Evolutionary conservation across 2,113 vertebrate genomes (phyloP).

Genomic region (Atrichornis clamosus): DNA sequence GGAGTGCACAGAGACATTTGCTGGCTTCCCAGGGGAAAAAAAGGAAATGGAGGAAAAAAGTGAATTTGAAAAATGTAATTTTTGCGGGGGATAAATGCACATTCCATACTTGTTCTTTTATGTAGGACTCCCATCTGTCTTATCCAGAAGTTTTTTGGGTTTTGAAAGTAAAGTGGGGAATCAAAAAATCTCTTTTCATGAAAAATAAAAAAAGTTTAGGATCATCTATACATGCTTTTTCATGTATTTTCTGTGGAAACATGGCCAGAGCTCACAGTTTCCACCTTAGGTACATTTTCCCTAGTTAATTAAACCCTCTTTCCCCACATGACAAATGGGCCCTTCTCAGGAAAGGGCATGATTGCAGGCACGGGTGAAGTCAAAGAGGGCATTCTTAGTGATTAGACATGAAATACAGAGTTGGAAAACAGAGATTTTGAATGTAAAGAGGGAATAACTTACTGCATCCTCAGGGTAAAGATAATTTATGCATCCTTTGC

Average conservation of each 20-base stretch:
- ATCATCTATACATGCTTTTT: slow-evolving; percentile 65
- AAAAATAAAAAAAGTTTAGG: slow-evolving; percentile 1
- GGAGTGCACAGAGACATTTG: slow-evolving; percentile 21
- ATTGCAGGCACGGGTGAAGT: slow-evolving; percentile 56
- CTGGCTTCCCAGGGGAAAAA: slow-evolving; percentile 16
- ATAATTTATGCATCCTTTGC: slow-evolving; percentile 58
- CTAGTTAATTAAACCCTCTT: slow-evolving; percentile 74
- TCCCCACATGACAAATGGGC: slow-evolving; percentile 67
- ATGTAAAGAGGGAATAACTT: slow-evolving; percentile 45
- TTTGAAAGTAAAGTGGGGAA: slow-evolving; percentile 27
- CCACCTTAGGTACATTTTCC: slow-evolving; percentile 72
- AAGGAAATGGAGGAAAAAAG: background rate
- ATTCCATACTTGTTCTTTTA: slow-evolving; percentile 34
- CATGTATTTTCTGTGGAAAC: slow-evolving; percentile 69
- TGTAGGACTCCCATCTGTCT: background rate
- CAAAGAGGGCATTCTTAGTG: slow-evolving; percentile 73
- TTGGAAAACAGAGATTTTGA: slow-evolving; percentile 34
- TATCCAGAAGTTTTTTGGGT: slow-evolving; percentile 12
- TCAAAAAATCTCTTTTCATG: slow-evolving; percentile 8
- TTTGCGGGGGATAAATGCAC: slow-evolving; percentile 34
- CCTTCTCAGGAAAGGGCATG: slow-evolving; percentile 66
- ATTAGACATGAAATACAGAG: slow-evolving; percentile 55
- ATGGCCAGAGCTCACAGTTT: slow-evolving; percentile 69
- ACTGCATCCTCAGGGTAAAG: slow-evolving; percentile 46
- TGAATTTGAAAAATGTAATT: slow-evolving; percentile 47